Base-by-base conservation (phyloP, 2,797 vertebrate species). In the Echeneis naucrates region DNA sequence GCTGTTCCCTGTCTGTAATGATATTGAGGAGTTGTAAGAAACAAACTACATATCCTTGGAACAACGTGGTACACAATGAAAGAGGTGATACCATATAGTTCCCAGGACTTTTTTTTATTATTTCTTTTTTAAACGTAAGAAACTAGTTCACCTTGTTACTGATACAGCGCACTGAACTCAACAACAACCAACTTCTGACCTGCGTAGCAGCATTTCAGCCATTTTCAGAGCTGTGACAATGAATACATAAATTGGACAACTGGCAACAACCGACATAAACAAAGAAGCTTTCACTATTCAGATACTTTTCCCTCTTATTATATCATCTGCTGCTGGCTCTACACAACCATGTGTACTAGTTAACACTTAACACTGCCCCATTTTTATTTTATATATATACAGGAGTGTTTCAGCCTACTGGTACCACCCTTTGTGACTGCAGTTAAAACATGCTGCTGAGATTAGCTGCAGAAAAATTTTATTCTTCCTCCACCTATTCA, bases 201-300 rank as follows among this genome's bases (percentile, higher is more conserved):
- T 27, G n/a, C 26, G 30, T 59, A 75, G 52, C 47, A 67, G 44
- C 58, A 16, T 27, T 3, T 51, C 32, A 24, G 37, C 19, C 66
- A 59, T 52, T 57, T 58, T 37, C 35, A 60, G 32, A n/a, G 56
- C 53, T 7, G 21, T 44, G 30, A 53, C 32, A 47, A 70, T 55
- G 42, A 40, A 65, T 51, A 13, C 62, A 75, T 68, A 45, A 51
- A 53, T 70, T 26, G 12, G 52, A 70, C 42, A 19, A 44, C 37
- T 4, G 33, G 8, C 47, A 14, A 17, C 40, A 13, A 32, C 61
- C 30, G 53, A 51, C 40, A 30, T 40, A 12, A 26, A 47, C 58
- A 68, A 73, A 61, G 38, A 68, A 23, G 33, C 33, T 9, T 40
- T 59, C n/a, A 57, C 63, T 63, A 55, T 68, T 58, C 24, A 58